Base-by-base conservation (phyloP, 2,113 vertebrate genomes). In the Turdus rufiventris region DNA sequence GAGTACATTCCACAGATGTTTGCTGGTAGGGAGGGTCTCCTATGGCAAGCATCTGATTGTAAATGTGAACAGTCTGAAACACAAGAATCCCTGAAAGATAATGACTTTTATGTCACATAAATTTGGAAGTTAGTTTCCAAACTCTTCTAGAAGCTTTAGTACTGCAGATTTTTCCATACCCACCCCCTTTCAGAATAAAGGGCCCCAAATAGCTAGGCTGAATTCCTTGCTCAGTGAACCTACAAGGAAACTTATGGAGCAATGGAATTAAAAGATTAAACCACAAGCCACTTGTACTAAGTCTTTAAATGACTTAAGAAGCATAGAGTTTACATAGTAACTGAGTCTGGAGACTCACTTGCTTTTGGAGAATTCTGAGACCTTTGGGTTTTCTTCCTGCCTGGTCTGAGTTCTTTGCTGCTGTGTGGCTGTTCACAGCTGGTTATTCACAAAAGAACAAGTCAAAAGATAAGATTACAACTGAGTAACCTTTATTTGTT, bases 221-320 rank as follows among this genome's bases (percentile, higher is more conserved):
- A 98, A 98, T 98, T 98, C 96, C 96, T 97, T 97, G 95, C 91
- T 97, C 97, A 97, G 72, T 97, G 97, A 97, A 97, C 96, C 97
- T 96, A 96, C 81, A 94, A 95, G 75, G 60, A 97, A 95, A 97
- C 94, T 95, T 95, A 85, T 2, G 54, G 91, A 95, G 96, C 96
- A 98, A 94, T 91, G 68, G 96, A 97, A 97, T 98, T 97, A 98
- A 97, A 97, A 97, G 97, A 98, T 98, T 98, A 98, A 96, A 94
- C 85, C 72, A 88, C 93, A 89, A 96, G 90, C 92, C 85, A 96
- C 95, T 97, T 96, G 93, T 73, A 47, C 56, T 96, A 96, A 97
- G 88, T 97, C 96, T 97, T 97, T 97, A 96, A 96, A 97, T 90
- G 75, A 95, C 93, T 94, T 96, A 67, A 2, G 71, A 96, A 97